Percentiles rank a stretch among this genome's conserved stretches.
Conservation (phyloP, 1,140 invertebrate genomes). For the Papilio polytes region DNA sequence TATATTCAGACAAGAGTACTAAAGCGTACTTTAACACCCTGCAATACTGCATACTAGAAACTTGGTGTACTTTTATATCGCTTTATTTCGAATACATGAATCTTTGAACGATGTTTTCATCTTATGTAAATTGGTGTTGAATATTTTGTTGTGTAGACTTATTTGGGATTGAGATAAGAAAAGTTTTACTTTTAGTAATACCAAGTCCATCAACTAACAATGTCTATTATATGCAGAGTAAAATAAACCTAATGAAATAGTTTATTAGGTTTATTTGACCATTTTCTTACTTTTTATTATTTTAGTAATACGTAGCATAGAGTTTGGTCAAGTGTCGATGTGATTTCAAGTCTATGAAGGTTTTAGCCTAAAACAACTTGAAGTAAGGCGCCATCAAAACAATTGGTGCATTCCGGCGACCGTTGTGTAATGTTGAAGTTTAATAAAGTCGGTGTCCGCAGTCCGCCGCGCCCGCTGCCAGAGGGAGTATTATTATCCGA, state of each 20-base stretch:
- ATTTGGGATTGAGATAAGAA: neutral
- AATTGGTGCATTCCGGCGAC: conserved; percentile 9
- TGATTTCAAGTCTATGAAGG: neutral
- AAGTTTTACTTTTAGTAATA: neutral
- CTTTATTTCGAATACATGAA: conserved; percentile 1
- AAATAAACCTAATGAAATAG: no score
- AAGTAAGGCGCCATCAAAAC: neutral
- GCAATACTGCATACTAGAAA: neutral
- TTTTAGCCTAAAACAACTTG: neutral
- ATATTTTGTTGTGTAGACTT: neutral
- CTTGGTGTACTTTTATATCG: neutral
- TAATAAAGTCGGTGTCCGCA: conserved; percentile 5
- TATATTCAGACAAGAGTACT: neutral
- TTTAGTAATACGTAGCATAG: neutral
- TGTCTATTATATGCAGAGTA: neutral
- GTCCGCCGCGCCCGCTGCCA: conserved; percentile 42
- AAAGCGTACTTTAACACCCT: conserved; percentile 16
- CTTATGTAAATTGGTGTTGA: neutral
- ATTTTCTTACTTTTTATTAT: no score
- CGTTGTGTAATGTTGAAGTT: conserved; percentile 3
- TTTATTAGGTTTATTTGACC: no score
- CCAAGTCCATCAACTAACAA: neutral
- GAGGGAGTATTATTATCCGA: conserved; percentile 72
- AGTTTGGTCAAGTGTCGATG: neutral
- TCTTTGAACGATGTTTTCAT: neutral